phyloP scores from a whole-genome alignment of 2,888 invertebrate genomes.

The Netelia melanura region DNA sequence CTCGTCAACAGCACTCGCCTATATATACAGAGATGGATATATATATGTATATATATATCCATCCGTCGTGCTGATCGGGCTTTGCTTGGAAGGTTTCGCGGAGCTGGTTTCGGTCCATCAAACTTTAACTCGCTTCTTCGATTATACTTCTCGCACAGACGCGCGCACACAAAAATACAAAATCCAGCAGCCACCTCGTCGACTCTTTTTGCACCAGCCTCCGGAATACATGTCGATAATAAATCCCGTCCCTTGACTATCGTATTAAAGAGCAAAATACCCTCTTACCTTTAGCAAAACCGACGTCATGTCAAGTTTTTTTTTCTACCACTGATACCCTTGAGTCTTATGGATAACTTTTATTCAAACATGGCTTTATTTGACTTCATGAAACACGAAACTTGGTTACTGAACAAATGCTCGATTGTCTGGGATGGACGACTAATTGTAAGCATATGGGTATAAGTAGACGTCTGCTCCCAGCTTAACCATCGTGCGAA shows the following conservation, averaged over 20 bases:
- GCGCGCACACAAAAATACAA: not conserved
- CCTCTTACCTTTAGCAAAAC: not conserved
- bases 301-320: not conserved
- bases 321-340: not conserved
- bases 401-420: not conserved
- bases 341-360: not conserved
- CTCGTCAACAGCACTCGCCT: conserved; percentile 62
- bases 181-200: not conserved
- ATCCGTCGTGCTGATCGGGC: conserved; percentile 58
- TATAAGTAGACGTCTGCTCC: no score
- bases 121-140: conserved; percentile 38
- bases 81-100: conserved; percentile 46
- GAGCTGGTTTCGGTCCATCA: conserved; percentile 62
- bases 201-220: conserved; percentile 5
- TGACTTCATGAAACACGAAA: not conserved
- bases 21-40: conserved; percentile 12
- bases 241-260: conserved; percentile 24
- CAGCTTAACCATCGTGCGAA: no score
- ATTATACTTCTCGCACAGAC: not conserved
- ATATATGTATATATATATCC: not conserved
- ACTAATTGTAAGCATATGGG: no score
- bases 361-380: not conserved
- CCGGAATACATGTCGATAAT: conserved; percentile 24
- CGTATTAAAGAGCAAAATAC: not conserved
- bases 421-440: no score